Base-by-base conservation (phyloP, 2,888 invertebrate species). In the Dicycla oo region DNA sequence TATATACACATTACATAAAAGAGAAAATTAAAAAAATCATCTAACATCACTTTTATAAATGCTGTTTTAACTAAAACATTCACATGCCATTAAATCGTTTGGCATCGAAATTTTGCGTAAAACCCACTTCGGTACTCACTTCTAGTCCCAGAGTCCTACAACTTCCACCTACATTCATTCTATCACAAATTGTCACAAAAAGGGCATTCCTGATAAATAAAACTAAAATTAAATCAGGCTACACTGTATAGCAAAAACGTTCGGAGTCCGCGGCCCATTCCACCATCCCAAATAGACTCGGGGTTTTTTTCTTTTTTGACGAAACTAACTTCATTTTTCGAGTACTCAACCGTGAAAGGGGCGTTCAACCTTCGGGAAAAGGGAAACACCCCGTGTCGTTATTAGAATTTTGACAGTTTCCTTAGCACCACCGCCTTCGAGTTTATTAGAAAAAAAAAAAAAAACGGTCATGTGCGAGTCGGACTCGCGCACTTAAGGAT, bases 401-500 rank as follows among this genome's bases (percentile, higher is more conserved):
- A 85, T 85, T 85, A 84, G 73, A 80, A 82, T 76, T 80, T 85
- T 85, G 83, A 81, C 82, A 83, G 82, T 69, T 75, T 75, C 54
- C 65, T 71, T 75, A 61, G 82, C 65, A 62, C 60, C 60, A 43
- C 67, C 61, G 69, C 72, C 65, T 54, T 58, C 53, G 15, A 75
- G 72, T 75, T 78, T 84, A 86, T 84, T 81, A 82, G 75, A 69
- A 80, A 83, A 57, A 53, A 45, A 69, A 80, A 83, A 56, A 38
- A 57, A 38, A 69, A 11, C 15, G 26, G 69, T 26, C 15, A 8
- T n/a, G 43, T 20, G 38, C 15, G 30, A 23, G 30, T 53, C 3
- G 38, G 6, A 6, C 6, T 51, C 7, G 0, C 30, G 23, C 3
- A 0, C 10, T 40, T 30, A 18, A 34, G 20, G 40, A 20, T 56